Percentiles rank a stretch among this genome's conserved stretches.
Conservation (phyloP, 1,140 invertebrate species). For the Oppia nitens region DNA sequence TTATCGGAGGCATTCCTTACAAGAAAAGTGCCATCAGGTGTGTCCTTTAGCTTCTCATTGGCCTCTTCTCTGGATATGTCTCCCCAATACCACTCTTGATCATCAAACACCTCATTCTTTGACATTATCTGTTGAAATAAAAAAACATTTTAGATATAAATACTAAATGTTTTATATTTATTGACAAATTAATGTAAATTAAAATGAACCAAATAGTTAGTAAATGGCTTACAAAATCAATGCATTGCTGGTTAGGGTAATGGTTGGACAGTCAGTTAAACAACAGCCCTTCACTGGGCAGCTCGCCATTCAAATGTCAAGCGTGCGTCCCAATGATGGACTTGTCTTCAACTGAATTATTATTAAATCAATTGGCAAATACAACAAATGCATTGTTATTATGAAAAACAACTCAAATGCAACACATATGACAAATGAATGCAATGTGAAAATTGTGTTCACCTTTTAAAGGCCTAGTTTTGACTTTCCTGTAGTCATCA, state of each 20-base stretch:
- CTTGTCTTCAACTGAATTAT: background rate
- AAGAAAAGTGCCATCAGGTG: conserved; percentile 82
- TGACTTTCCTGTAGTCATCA: background rate
- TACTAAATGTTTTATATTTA: background rate
- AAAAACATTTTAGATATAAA: background rate
- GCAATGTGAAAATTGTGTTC: background rate
- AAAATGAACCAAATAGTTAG: background rate
- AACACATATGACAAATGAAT: background rate
- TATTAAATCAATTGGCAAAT: background rate
- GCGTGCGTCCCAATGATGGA: conserved; percentile 16
- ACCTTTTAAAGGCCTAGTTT: background rate
- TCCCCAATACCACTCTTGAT: conserved; percentile 84
- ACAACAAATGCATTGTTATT: too few species aligned
- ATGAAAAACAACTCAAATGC: too few species aligned
- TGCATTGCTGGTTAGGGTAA: background rate
- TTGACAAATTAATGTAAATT: background rate
- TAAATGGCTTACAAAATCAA: background rate
- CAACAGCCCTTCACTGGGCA: conserved; percentile 17
- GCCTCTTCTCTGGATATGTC: conserved; percentile 73
- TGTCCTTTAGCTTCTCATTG: conserved; percentile 74
- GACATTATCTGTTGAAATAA: background rate
- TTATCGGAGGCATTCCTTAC: conserved; percentile 77
- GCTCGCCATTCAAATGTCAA: conserved; percentile 13
- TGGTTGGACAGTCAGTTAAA: background rate
- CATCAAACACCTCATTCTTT: conserved; percentile 26